These are phyloP conservation scores for Erebia aethiops DNA, from an alignment of 2,888 invertebrate species.

Conservation along the genomic window DNA sequence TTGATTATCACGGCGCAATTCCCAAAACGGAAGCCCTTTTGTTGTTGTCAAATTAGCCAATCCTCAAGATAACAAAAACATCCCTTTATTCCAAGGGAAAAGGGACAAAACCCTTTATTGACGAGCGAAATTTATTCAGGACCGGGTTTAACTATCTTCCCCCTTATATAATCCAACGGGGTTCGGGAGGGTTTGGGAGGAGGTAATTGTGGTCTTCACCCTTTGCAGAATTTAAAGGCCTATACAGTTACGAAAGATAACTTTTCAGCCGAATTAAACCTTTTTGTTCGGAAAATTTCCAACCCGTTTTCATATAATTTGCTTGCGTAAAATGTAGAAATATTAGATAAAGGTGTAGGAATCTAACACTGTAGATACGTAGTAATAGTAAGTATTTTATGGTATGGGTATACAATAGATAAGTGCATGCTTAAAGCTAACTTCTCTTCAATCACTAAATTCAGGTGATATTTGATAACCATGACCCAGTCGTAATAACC, in stretches of 20 bases:
- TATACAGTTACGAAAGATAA: constrained; percentile 38
- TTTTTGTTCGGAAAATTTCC: constrained; percentile 31
- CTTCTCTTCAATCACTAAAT: too few relatives aligned
- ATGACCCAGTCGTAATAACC: too few relatives aligned
- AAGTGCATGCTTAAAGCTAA: neutral
- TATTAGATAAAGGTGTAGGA: neutral
- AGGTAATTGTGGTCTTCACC: constrained; percentile 45
- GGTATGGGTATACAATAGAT: neutral
- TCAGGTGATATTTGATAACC: too few relatives aligned
- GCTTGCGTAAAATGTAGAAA: constrained; percentile 11
- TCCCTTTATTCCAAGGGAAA: constrained; percentile 76
- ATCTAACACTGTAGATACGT: neutral
- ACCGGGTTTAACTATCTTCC: constrained; percentile 78
- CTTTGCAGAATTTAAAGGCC: constrained; percentile 41
- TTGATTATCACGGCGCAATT: constrained; percentile 74
- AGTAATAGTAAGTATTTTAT: too few relatives aligned
- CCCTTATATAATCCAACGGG: constrained; percentile 65
- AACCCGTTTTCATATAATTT: constrained; percentile 22
- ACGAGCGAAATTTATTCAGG: constrained; percentile 77
- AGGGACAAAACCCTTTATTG: constrained; percentile 80
- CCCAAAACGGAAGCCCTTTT: constrained; percentile 76
- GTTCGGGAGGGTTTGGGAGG: constrained; percentile 41
- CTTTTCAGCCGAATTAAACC: constrained; percentile 34
- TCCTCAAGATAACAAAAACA: constrained; percentile 83
- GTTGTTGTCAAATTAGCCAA: constrained; percentile 83